Base-by-base conservation (phyloP, 2,113 vertebrate genomes). In the Pseudorectes ferrugineus region DNA sequence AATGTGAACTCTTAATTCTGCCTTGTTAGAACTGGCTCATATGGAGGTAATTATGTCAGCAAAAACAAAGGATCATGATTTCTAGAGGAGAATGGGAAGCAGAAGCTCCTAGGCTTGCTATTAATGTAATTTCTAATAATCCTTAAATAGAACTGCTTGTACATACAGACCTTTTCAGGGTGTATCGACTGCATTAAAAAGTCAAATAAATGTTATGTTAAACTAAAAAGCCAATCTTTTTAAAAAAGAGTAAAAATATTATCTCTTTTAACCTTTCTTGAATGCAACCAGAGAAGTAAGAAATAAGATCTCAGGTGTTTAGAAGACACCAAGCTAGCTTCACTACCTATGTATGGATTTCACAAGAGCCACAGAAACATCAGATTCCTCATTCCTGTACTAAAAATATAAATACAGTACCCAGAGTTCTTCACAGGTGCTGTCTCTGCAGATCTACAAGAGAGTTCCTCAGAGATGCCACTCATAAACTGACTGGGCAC, bases 41-140 rank as follows among this genome's bases (percentile, higher is more conserved):
- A 63, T 52, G 65, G 68, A 95, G 76, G 57, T 61, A 95, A 92
- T 95, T 92, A 88, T 84, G 79, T 81, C 92, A 89, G 94, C 61
- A 91, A 78, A 95, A 96, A 74, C 86, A 92, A 95, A 91, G 43
- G 68, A 78, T 67, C 10, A 0, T 59, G 57, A 84, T 94, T 95
- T 93, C 73, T 86, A 48, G 82, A 9, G 48, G 57, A 81, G 70
- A 95, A 89, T 52, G 57, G 84, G 65, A 91, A 89, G 73, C 48
- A 89, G 52, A 71, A 91, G 61, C 68, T 59, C 40, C 40, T 6
- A 91, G 61, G 52, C 63, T 87, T 95, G 76, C 80, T 92, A 91
- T 91, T 96, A 78, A 86, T 84, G 79, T 78, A 24, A 78, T 52
- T 94, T 86, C 71, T 90, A 88, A 73, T 85, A 84, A 83, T 66